phyloP scores from a whole-genome alignment of 2,113 vertebrate species.

The Prinia subflava region DNA sequence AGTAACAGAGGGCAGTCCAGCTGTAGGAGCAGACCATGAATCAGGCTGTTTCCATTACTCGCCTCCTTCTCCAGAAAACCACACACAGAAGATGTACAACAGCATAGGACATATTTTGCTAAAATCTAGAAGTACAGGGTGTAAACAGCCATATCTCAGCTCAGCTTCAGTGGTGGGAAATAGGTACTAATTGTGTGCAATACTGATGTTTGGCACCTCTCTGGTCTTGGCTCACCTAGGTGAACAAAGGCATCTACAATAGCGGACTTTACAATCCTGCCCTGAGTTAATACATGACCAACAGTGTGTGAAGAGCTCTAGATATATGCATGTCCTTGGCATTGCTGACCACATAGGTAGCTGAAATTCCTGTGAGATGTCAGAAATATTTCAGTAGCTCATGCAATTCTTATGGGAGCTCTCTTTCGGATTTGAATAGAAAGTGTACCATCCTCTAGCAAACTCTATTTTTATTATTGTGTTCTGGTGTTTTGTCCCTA shows the following conservation, averaged over 20 bases:
- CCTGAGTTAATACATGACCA: neutral
- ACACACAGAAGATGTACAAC: neutral
- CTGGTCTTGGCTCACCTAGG: neutral
- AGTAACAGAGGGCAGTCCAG: neutral
- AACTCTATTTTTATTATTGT: neutral
- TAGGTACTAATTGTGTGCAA: neutral
- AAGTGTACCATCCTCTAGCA: neutral
- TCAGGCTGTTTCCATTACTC: neutral
- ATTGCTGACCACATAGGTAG: neutral
- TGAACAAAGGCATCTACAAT: neutral
- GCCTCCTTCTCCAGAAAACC: neutral
- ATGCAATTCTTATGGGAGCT: neutral
- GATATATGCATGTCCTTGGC: fast-evolving
- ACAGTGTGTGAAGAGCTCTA: neutral
- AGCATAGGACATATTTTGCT: neutral
- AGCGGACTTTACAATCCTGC: neutral
- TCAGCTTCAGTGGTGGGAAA: neutral
- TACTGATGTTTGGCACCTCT: neutral
- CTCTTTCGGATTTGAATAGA: neutral
- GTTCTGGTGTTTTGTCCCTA: neutral
- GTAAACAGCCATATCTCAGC: neutral
- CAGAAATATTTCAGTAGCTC: neutral
- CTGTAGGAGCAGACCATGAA: neutral
- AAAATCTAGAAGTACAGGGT: neutral
- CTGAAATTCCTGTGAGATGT: neutral